phyloP scores from a whole-genome alignment of 1,140 invertebrate genomes.

The Lucilia sericata region DNA sequence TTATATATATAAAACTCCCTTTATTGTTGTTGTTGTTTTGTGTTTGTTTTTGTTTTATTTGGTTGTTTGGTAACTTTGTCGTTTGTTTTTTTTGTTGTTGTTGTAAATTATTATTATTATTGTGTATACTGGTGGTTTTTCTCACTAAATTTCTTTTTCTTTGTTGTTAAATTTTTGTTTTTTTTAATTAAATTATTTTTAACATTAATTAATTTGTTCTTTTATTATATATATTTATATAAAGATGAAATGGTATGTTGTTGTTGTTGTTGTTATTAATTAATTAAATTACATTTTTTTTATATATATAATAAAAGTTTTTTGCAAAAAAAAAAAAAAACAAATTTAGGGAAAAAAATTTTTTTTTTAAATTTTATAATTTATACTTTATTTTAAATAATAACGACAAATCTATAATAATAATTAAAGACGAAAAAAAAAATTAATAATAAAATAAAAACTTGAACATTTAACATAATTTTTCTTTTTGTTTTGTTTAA shows the following conservation, averaged over 20 bases:
- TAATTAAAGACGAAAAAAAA: not conserved
- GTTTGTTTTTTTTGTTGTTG: constrained; percentile 21
- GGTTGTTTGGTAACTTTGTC: constrained; percentile 35
- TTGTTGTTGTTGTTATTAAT: constrained; percentile 33
- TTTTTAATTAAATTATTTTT: not conserved
- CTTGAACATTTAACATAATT: not conserved
- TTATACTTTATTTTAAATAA: constrained; percentile 25
- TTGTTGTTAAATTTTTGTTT: not conserved
- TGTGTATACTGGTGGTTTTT: constrained; percentile 41
- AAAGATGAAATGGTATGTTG: constrained; percentile 38
- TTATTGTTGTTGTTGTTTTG: constrained; percentile 22
- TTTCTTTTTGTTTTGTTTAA: too few relatives aligned
- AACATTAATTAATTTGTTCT: not conserved
- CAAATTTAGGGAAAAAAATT: constrained; percentile 24
- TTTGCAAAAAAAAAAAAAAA: constrained; percentile 15
- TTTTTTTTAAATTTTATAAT: constrained; percentile 9
- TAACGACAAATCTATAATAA: constrained; percentile 10
- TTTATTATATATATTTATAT: constrained; percentile 30
- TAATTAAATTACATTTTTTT: constrained; percentile 36
- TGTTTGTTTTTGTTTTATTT: not conserved
- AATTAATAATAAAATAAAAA: not conserved
- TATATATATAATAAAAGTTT: constrained; percentile 30
- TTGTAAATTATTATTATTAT: constrained; percentile 23
- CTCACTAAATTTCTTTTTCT: constrained; percentile 39
- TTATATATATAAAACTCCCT: constrained; percentile 26